Evolutionary conservation across 2,888 invertebrate species (phyloP).

Genomic region (Lutraria lutraria): DNA sequence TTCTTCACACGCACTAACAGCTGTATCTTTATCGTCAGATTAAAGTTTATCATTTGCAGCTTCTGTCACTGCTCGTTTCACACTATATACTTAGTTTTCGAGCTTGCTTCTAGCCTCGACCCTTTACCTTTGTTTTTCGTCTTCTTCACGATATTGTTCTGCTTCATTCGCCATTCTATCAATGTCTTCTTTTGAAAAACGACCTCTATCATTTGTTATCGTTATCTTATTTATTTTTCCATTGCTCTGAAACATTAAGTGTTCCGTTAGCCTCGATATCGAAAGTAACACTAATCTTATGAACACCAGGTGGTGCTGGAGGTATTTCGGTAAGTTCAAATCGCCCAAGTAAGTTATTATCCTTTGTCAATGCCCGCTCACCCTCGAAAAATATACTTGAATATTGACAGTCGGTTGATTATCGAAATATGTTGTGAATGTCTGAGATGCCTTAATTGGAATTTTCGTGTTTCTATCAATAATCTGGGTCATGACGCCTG

Average conservation of each 20-base stretch:
- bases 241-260: constrained; percentile 89
- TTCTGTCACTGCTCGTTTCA: constrained; percentile 89
- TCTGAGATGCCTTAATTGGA: constrained; percentile 79
- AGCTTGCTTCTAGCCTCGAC: constrained; percentile 81
- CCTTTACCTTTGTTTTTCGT: constrained; percentile 83
- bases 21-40: constrained; percentile 91
- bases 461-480: constrained; percentile 83
- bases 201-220: constrained; percentile 95
- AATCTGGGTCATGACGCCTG: constrained; percentile 81
- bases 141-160: constrained; percentile 84
- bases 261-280: constrained; percentile 96
- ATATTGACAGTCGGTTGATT: constrained; percentile 89
- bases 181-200: constrained; percentile 94
- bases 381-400: constrained; percentile 95
- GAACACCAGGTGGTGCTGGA: constrained; percentile 83
- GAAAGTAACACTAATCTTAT: constrained; percentile 90
- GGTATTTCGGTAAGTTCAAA: constrained; percentile 84
- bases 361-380: constrained; percentile 97
- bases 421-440: constrained; percentile 95
- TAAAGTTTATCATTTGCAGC: constrained; percentile 87
- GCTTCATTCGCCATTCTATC: constrained; percentile 89
- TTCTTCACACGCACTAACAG: constrained; percentile 88
- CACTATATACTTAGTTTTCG: constrained; percentile 80
- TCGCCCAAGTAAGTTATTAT: constrained; percentile 90
- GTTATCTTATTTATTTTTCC: constrained; percentile 94